Base-by-base conservation (phyloP, 2,797 vertebrate species). In the Coranthus polyacanthus region DNA sequence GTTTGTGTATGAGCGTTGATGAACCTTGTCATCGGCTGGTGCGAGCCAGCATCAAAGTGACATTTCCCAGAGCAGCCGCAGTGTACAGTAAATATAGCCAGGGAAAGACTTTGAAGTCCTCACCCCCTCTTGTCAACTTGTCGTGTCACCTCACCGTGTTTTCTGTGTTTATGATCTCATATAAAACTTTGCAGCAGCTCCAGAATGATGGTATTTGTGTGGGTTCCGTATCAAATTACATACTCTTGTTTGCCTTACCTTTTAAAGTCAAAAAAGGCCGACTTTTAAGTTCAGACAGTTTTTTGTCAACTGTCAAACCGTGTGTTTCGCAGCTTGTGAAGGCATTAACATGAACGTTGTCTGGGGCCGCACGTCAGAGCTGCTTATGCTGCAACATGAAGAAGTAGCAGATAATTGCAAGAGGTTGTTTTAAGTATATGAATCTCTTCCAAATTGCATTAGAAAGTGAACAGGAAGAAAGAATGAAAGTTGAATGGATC, bases 61-160 rank as follows among this genome's bases (percentile, higher is more conserved):
- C 60, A 55, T 29, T 6, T 38, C 50, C 38, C 17, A 32, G 11
- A 47, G 41, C 63, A 34, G 16, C 49, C 16, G 16, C 12, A 11
- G 56, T 78, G 39, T 79, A 47, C 2, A 22, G 68, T 88, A 91
- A 82, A 91, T 79, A 86, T 68, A 88, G 58, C 56, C 2, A 9
- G 3, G 21, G 9, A 44, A 68, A 45, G 41, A 24, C 65, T 75
- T 63, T 76, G 52, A 85, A 72, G 60, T 66, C 51, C 65, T 72
- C 47, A 18, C 55, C 56, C 22, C 13, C 3, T 44, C 21, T 6
- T 5, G 26, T 7, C 26, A 39, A 61, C 47, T 53, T 53, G 26
- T 70, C 53, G 6, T 4, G 1, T 52, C 58, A 15, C 43, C 41
- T 69, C 50, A 18, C 15, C 15, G 20, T 52, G 17, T 51, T 10